These are phyloP conservation scores for Toxotes chatareus DNA, from an alignment of 2,113 vertebrate species.

Conservation along the genomic window DNA sequence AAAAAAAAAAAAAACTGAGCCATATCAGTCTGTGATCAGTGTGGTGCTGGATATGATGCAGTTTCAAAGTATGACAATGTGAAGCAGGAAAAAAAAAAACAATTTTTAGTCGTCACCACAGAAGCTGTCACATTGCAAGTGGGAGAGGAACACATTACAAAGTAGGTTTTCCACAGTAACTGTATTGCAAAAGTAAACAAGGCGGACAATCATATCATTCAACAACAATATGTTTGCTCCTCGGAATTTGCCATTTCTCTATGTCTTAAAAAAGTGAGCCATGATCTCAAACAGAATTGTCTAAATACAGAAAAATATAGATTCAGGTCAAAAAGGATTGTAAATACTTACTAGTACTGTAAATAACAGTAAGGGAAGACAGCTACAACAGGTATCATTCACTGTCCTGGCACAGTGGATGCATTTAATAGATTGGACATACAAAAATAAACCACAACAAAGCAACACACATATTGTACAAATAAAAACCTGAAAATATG, in stretches of 20 bases:
- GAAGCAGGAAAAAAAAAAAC: constrained; percentile 30
- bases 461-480: constrained; percentile 89
- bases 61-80: constrained; percentile 44
- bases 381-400: constrained; percentile 78
- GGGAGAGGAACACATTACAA: constrained; percentile 69
- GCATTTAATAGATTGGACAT: constrained; percentile 85
- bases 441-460: constrained; percentile 86
- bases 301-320: constrained; percentile 78
- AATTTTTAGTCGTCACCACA: constrained; percentile 54
- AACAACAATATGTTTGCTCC: constrained; percentile 77
- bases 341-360: constrained; percentile 74
- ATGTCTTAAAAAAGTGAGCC: constrained; percentile 70
- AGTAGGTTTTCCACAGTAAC: constrained; percentile 75
- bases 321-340: constrained; percentile 73
- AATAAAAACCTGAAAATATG: constrained; percentile 93
- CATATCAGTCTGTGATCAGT: neutral
- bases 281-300: constrained; percentile 70
- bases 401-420: constrained; percentile 82
- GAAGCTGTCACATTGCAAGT: constrained; percentile 54
- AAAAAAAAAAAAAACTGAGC: neutral
- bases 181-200: constrained; percentile 83
- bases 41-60: constrained; percentile 30
- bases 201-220: constrained; percentile 77
- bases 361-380: constrained; percentile 79
- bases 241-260: constrained; percentile 60